Evolutionary conservation across 2,888 invertebrate species (phyloP).

Genomic region (Argyra leucocephala): DNA sequence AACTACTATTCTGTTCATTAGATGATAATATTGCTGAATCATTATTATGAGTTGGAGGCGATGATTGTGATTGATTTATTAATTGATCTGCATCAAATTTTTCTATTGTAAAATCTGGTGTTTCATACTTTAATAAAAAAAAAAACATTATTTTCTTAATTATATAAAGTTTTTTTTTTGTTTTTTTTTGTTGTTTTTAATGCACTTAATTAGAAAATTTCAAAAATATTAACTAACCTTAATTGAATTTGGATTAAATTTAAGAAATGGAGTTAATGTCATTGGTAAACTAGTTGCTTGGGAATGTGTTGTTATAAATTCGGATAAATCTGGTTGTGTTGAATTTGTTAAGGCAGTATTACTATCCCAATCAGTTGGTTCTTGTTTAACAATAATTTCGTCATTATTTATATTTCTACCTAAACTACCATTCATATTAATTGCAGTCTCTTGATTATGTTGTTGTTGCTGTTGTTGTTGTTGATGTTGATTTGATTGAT

Average conservation of each 20-base stretch:
- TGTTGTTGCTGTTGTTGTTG: conserved; percentile 21
- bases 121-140: conserved; percentile 5
- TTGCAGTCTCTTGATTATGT: conserved; percentile 20
- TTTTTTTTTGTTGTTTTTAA: too few relatives aligned
- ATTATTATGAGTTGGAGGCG: neutral
- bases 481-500: conserved; percentile 19
- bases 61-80: neutral
- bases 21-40: conserved; percentile 4
- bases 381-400: conserved; percentile 35
- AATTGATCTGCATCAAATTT: neutral
- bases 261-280: conserved; percentile 54
- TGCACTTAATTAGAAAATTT: neutral
- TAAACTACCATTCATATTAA: conserved; percentile 13
- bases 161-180: too few relatives aligned
- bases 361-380: conserved; percentile 37
- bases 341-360: conserved; percentile 31
- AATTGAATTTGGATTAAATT: conserved; percentile 50
- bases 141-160: neutral
- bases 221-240: conserved; percentile 20
- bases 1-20: neutral
- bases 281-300: conserved; percentile 47
- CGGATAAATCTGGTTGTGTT: conserved; percentile 45
- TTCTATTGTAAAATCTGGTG: conserved; percentile 9
- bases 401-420: conserved; percentile 10
- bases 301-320: conserved; percentile 46